Percentiles rank a stretch among this genome's conserved stretches.
Evolutionary conservation across 1,140 invertebrate genomes (phyloP).

Genomic region (Spodoptera frugiperda): DNA sequence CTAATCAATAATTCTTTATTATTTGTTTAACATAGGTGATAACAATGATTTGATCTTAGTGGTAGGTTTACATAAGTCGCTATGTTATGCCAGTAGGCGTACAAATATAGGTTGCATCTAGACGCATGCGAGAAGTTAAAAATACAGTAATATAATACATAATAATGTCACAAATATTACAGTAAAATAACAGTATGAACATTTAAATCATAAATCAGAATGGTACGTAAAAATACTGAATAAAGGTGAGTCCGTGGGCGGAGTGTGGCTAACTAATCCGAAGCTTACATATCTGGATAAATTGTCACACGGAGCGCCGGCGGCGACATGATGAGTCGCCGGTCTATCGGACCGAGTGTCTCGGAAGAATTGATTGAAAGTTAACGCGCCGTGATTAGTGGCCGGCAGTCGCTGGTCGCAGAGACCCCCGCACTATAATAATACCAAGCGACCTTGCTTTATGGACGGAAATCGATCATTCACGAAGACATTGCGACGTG

Average conservation of each 20-base stretch:
- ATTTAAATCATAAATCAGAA: no score
- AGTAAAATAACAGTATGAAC: no score
- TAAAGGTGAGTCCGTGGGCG: neutral
- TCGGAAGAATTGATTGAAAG: conserved; percentile 54
- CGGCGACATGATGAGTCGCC: conserved; percentile 44
- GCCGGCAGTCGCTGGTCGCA: neutral
- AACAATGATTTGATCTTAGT: no score
- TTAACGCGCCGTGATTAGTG: conserved; percentile 46
- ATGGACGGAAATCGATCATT: conserved; percentile 22
- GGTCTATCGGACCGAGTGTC: conserved; percentile 45
- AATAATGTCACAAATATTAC: no score
- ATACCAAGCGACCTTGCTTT: conserved; percentile 4
- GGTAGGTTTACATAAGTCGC: no score
- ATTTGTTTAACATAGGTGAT: no score
- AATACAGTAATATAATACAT: no score
- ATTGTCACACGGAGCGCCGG: conserved; percentile 38
- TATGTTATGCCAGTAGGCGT: no score
- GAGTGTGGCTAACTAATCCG: conserved; percentile 33
- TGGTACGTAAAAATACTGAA: neutral
- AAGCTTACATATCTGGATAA: conserved; percentile 51
- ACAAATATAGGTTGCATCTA: no score
- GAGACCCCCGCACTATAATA: conserved; percentile 3
- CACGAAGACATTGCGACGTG: neutral
- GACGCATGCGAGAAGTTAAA: no score
- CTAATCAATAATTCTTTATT: no score